Evolutionary conservation across 2,113 vertebrate genomes (phyloP), one percentile per base, ranked within the genome.

Genomic region (Mixornis gularis): DNA sequence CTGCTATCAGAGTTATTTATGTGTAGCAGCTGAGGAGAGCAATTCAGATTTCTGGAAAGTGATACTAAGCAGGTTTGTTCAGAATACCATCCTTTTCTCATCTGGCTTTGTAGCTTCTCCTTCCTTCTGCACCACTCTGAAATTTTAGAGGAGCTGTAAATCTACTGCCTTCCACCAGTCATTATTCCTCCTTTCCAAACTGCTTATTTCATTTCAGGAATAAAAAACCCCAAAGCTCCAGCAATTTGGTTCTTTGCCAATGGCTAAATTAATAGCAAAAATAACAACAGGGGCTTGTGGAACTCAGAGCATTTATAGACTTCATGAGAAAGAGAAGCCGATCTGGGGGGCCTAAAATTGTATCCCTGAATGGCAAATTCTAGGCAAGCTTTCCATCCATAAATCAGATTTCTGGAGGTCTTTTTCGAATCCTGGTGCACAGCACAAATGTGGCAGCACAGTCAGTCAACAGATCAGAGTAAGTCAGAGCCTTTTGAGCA

Each of bases 121-220:
- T 94, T 95, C 82, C 81, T 87, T 90, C 77, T 95, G 80, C 89
- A 89, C 43, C 52, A 89, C 86, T 91, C 93, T 88, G 83, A 95
- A 94, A 92, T 92, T 94, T 93, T 86, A 95, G 93, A 92, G 92
- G 80, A 89, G 86, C 56, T 65, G 70, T 95, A 95, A 94, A 95
- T 92, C 90, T 71, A 20, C 82, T 78, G 83, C 83, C 69, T 93
- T 93, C 79, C 22, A 92, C 62, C 30, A 79, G 72, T 22, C 58
- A 60, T 30, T 86, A 89, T 79, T 84, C 34, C 77, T 86, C 69
- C 77, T 86, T 90, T 79, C 79, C 83, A 92, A 95, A 89, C 56
- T 18, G 62, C 79, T 92, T 56, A 89, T 88, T 95, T 93, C 52
- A 71, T 88, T 93, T 86, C 83, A 88, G 65, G 62, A 95, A 71